Percentiles rank a stretch among this genome's conserved stretches.
Evolutionary conservation across 2,888 invertebrate genomes (phyloP).

Genomic region (Palloptera scutellata): DNA sequence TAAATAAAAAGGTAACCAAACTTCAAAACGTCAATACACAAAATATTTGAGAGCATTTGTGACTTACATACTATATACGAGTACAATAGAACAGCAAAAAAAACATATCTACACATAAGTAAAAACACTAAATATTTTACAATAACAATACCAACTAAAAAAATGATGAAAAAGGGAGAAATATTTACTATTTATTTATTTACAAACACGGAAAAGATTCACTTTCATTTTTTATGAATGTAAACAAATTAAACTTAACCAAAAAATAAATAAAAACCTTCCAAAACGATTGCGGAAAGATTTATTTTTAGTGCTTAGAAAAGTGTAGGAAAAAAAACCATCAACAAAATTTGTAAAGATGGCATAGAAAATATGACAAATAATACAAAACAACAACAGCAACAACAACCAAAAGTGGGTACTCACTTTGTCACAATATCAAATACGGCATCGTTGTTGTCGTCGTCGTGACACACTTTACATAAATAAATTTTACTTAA

Average conservation of each 20-base stretch:
- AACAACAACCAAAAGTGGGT: conserved; percentile 25
- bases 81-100: no score
- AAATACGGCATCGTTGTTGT: conserved; percentile 21
- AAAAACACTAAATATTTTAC: neutral
- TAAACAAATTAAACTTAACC: conserved; percentile 10
- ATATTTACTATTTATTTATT: neutral
- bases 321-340: neutral
- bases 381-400: conserved; percentile 42
- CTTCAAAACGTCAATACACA: conserved; percentile 8
- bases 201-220: conserved; percentile 35
- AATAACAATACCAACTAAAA: conserved; percentile 1
- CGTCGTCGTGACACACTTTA: conserved; percentile 50
- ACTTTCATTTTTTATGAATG: conserved; percentile 49
- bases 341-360: conserved; percentile 22
- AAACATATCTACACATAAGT: no score
- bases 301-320: conserved; percentile 24
- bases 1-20: neutral
- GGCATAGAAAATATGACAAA: conserved; percentile 47
- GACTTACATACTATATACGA: no score
- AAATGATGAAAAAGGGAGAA: conserved; percentile 4
- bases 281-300: conserved; percentile 42
- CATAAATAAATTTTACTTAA: conserved; percentile 25
- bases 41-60: no score
- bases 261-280: conserved; percentile 26
- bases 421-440: conserved; percentile 32